A percentile compares a stretch with the other conserved stretches of the same genome.
Evolutionary conservation across 1,140 invertebrate species (phyloP).

Genomic region (Eumaeus atala): DNA sequence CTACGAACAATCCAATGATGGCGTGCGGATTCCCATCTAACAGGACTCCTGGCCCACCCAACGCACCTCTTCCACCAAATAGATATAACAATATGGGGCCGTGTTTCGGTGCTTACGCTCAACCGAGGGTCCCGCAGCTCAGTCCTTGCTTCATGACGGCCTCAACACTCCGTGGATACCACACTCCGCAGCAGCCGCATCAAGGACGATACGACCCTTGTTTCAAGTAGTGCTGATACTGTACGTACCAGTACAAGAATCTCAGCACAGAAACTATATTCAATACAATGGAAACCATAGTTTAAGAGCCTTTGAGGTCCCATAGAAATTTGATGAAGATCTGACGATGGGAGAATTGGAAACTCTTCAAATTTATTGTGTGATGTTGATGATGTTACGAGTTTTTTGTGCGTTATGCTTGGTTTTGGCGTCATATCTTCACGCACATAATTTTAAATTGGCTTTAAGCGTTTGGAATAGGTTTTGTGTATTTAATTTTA

Average conservation of each 20-base stretch:
- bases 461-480: too few species aligned
- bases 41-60: background rate
- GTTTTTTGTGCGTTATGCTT: too few species aligned
- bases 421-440: too few species aligned
- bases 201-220: conserved; percentile 28
- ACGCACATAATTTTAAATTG: too few species aligned
- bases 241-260: background rate
- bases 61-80: conserved; percentile 2
- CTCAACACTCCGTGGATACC: conserved; percentile 15
- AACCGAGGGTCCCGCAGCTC: conserved; percentile 8
- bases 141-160: conserved; percentile 25
- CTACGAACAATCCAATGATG: conserved; percentile 21
- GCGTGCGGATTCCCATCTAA: conserved; percentile 12
- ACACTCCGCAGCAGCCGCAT: conserved; percentile 17
- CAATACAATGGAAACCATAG: too few species aligned
- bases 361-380: too few species aligned
- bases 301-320: too few species aligned
- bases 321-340: too few species aligned
- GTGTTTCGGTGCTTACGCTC: conserved; percentile 19
- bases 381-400: too few species aligned
- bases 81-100: conserved; percentile 19
- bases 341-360: too few species aligned
- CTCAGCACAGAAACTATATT: too few species aligned
- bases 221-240: conserved; percentile 16
- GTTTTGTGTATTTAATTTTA: too few species aligned